Evolutionary conservation across 2,797 vertebrate species (phyloP).

Genomic region (Orientallactaga sibirica): DNA sequence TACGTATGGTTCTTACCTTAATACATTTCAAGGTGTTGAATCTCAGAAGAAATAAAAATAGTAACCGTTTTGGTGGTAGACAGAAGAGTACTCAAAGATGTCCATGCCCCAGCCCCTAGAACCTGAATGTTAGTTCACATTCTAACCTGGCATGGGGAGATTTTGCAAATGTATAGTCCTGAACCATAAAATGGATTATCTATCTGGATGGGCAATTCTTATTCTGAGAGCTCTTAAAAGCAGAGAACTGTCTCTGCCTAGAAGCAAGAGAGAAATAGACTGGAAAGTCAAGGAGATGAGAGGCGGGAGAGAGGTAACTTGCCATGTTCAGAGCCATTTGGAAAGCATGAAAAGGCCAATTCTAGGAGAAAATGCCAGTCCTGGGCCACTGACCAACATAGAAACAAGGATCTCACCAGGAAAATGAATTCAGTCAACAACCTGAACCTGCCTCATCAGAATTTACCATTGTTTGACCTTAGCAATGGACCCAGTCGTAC

Average conservation of each 20-base stretch:
- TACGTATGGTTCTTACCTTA: not conserved
- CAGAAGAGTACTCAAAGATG: not conserved
- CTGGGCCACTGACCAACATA: not conserved
- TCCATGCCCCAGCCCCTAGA: not conserved
- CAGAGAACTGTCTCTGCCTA: not conserved
- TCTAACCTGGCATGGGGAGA: not conserved
- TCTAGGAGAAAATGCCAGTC: not conserved
- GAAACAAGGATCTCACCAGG: not conserved
- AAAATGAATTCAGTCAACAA: not conserved
- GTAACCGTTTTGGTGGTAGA: not conserved
- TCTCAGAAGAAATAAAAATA: conserved; percentile 5
- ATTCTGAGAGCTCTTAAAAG: not conserved
- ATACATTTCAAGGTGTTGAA: not conserved
- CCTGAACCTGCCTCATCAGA: not conserved
- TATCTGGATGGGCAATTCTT: not conserved
- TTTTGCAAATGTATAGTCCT: conserved; percentile 18
- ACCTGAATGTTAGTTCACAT: not conserved
- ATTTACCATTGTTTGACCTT: not conserved
- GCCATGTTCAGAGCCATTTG: too few relatives aligned
- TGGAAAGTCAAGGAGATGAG: not conserved
- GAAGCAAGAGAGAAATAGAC: not conserved
- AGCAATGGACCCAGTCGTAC: not conserved
- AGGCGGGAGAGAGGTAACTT: not conserved
- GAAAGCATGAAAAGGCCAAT: not conserved
- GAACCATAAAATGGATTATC: conserved; percentile 11